Conservation (phyloP, 2,797 vertebrate species). For the Peromyscus eremicus region DNA sequence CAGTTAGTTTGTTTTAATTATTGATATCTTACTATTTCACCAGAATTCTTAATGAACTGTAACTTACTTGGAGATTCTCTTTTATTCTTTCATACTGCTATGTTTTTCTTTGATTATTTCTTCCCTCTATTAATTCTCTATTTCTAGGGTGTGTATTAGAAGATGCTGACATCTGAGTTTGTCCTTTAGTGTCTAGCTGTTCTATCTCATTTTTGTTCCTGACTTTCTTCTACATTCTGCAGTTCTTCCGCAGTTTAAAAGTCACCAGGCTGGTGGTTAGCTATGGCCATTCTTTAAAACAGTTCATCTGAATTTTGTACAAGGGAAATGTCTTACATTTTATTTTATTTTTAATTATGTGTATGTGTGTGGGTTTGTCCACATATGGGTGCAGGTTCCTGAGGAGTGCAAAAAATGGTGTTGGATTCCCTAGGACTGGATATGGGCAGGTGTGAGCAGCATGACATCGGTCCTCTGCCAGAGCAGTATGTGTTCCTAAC, state of each 20-base stretch:
- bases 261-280: neutral
- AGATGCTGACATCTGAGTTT: neutral
- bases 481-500: neutral
- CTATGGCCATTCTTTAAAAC: neutral
- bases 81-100: slow-evolving; percentile 16
- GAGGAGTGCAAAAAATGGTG: too few species aligned
- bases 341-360: neutral
- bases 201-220: neutral
- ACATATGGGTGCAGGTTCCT: neutral
- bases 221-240: neutral
- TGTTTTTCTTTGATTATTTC: neutral
- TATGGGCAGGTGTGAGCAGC: neutral
- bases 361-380: neutral
- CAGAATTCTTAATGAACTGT: neutral
- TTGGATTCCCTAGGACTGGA: neutral
- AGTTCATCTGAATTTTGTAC: slow-evolving; percentile 24
- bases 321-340: neutral
- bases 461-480: neutral
- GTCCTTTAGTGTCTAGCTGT: neutral
- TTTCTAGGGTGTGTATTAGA: neutral
- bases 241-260: slow-evolving; percentile 34
- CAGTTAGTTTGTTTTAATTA: neutral
- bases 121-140: neutral
- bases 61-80: neutral
- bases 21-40: slow-evolving; percentile 29